These are phyloP conservation scores for Andricus quercusramuli DNA, from an alignment of 2,888 invertebrate species.

Conservation along the genomic window DNA sequence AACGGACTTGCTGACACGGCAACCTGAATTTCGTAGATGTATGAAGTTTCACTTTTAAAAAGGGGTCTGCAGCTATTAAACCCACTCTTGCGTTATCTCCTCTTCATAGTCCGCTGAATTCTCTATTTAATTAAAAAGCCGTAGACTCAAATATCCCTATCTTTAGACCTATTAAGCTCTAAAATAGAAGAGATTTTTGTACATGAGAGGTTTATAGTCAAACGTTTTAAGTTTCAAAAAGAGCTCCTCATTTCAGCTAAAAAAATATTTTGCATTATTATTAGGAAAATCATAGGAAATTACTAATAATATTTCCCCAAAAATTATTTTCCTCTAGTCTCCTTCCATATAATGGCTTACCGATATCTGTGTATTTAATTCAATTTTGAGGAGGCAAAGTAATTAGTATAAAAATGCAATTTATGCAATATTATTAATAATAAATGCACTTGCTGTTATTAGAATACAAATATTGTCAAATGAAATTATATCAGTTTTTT, in stretches of 20 bases:
- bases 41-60: not conserved
- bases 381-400: too few relatives aligned
- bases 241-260: not conserved
- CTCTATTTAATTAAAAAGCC: slow-evolving; percentile 51
- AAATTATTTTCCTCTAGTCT: too few relatives aligned
- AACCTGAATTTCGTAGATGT: not conserved
- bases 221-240: not conserved
- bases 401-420: too few relatives aligned
- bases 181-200: not conserved
- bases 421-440: too few relatives aligned
- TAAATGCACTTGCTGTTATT: too few relatives aligned
- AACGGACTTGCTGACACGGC: not conserved
- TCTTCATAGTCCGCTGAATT: slow-evolving; percentile 57
- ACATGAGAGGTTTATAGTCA: not conserved
- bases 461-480: too few relatives aligned
- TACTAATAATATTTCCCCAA: too few relatives aligned
- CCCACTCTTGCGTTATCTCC: slow-evolving; percentile 49
- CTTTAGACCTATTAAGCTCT: not conserved
- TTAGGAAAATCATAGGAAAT: too few relatives aligned
- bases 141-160: not conserved
- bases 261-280: too few relatives aligned
- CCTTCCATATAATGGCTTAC: too few relatives aligned
- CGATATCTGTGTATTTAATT: too few relatives aligned
- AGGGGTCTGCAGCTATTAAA: not conserved
- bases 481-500: too few relatives aligned